These are phyloP conservation scores for Hybos culiciformis DNA, from an alignment of 2,888 invertebrate genomes.

Conservation along the genomic window DNA sequence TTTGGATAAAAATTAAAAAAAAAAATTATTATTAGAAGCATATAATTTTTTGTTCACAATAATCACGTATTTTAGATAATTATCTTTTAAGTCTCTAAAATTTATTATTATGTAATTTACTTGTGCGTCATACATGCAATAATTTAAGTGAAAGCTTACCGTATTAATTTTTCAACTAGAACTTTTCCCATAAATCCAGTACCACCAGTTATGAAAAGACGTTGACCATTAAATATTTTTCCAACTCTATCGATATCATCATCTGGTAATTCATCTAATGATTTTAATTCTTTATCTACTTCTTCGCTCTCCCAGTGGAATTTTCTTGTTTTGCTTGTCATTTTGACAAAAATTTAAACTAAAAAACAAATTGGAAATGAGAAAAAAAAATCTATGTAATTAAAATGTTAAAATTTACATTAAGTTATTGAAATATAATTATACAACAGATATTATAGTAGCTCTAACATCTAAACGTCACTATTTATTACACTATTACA, in stretches of 20 bases:
- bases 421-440: too few species aligned
- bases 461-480: too few species aligned
- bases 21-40: too few species aligned
- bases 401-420: not conserved
- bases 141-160: conserved; percentile 20
- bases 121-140: not conserved
- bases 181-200: conserved; percentile 37
- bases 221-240: conserved; percentile 27
- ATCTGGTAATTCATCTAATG: conserved; percentile 21
- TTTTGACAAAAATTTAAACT: too few species aligned
- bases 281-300: conserved; percentile 22
- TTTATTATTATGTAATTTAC: not conserved
- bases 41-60: too few species aligned
- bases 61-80: too few species aligned
- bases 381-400: not conserved
- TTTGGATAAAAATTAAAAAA: too few species aligned
- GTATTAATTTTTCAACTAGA: conserved; percentile 33
- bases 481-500: too few species aligned
- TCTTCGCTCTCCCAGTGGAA: conserved; percentile 9
- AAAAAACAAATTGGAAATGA: too few species aligned
- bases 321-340: too few species aligned
- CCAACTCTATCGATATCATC: conserved; percentile 31
- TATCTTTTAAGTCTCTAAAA: too few species aligned
- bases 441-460: too few species aligned
- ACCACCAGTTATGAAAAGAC: conserved; percentile 34